A percentile compares a stretch with the other conserved stretches of the same genome.
phyloP scores from a whole-genome alignment of 2,797 vertebrate species.

The Ctenosaura bakeri region DNA sequence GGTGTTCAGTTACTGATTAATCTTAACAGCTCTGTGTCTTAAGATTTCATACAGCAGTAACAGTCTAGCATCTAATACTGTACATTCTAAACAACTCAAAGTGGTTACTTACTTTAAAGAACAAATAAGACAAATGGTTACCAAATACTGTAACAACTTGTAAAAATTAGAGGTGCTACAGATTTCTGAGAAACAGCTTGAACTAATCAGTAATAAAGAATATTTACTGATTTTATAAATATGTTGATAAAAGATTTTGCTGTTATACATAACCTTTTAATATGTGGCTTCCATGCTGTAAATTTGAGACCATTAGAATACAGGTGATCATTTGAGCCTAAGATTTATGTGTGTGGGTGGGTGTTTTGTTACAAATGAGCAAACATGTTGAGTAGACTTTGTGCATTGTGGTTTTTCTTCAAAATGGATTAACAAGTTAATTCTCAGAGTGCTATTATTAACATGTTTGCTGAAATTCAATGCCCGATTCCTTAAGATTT shows the following conservation, averaged over 20 bases:
- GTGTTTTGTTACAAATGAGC: conserved; percentile 61
- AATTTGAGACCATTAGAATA: conserved; percentile 69
- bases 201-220: conserved; percentile 55
- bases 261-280: conserved; percentile 72
- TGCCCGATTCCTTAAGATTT: conserved; percentile 65
- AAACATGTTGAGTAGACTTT: conserved; percentile 54
- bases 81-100: conserved; percentile 54
- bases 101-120: conserved; percentile 47
- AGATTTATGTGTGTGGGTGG: conserved; percentile 66
- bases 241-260: conserved; percentile 63
- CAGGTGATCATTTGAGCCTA: conserved; percentile 75
- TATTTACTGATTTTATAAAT: conserved; percentile 45
- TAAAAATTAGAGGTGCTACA: conserved; percentile 47
- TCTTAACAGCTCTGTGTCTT: conserved; percentile 51
- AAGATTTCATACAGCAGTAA: conserved; percentile 62
- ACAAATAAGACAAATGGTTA: conserved; percentile 21
- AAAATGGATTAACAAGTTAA: conserved; percentile 57
- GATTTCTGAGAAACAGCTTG: conserved; percentile 40
- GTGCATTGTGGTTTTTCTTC: conserved; percentile 68
- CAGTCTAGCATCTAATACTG: conserved; percentile 63
- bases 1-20: conserved; percentile 61
- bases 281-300: conserved; percentile 76
- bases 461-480: conserved; percentile 54
- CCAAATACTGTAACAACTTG: conserved; percentile 47
- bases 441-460: conserved; percentile 68